Conservation (phyloP, 2,797 vertebrate species). For the Gymnothorax javanicus region DNA sequence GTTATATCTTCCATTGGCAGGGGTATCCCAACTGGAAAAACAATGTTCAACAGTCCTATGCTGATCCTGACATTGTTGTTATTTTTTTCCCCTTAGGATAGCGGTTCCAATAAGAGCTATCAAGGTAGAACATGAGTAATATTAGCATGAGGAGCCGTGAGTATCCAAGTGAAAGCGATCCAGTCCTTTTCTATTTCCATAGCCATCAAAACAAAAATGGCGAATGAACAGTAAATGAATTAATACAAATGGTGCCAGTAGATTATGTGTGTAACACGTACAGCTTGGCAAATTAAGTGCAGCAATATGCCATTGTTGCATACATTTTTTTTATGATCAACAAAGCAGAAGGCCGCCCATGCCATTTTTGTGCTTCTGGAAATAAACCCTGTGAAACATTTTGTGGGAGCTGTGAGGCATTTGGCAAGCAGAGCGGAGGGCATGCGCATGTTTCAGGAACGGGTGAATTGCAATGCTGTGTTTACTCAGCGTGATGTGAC, state of each 20-base stretch:
- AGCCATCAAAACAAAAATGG: neutral
- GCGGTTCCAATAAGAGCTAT: conserved; percentile 12
- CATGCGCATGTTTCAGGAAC: neutral
- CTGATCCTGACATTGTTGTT: neutral
- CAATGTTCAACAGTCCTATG: neutral
- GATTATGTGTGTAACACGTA: neutral
- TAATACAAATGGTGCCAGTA: neutral
- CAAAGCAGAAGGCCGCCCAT: neutral
- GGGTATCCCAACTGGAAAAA: conserved; percentile 11
- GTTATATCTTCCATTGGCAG: neutral
- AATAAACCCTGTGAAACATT: neutral
- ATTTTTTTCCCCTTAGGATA: neutral
- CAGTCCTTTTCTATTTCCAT: neutral
- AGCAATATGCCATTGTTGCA: neutral
- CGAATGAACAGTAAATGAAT: neutral
- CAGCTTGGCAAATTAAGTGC: neutral
- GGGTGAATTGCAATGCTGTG: neutral
- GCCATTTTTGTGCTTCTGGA: neutral
- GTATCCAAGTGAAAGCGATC: conserved; percentile 20
- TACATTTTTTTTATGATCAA: neutral
- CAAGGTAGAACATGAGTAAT: conserved; percentile 24
- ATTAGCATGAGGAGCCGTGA: neutral
- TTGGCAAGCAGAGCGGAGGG: neutral
- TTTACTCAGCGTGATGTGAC: too few relatives aligned
- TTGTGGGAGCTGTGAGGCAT: neutral